These are phyloP conservation scores for Lochmaea capreae DNA, from an alignment of 2,888 invertebrate genomes.

Conservation along the genomic window DNA sequence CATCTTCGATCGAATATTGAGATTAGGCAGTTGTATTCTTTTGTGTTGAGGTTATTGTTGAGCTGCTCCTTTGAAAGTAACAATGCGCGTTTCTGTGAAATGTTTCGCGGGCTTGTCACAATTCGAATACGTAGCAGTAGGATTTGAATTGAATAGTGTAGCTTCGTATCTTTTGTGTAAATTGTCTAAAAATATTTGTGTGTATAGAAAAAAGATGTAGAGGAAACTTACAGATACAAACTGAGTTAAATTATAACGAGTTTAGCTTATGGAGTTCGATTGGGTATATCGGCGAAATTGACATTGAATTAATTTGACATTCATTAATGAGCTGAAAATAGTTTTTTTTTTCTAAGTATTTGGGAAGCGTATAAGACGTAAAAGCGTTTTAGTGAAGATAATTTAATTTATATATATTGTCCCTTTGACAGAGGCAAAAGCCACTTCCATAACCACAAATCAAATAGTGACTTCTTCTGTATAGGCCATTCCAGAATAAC, in stretches of 20 bases:
- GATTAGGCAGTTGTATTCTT: conserved; percentile 37
- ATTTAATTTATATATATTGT: too few species aligned
- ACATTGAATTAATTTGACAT: too few species aligned
- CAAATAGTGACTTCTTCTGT: too few species aligned
- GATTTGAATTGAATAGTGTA: neutral
- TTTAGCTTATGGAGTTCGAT: too few species aligned
- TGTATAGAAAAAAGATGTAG: neutral
- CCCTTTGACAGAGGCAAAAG: too few species aligned
- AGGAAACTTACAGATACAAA: neutral
- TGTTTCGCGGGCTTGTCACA: conserved; percentile 7
- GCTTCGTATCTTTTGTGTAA: neutral
- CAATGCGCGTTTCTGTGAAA: conserved; percentile 4
- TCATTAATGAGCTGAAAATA: too few species aligned
- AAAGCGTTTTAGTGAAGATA: too few species aligned
- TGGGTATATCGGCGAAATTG: too few species aligned
- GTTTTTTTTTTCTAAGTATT: too few species aligned
- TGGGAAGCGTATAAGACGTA: too few species aligned
- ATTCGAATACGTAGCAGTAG: neutral
- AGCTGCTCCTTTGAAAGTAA: conserved; percentile 29
- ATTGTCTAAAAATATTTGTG: conserved; percentile 1
- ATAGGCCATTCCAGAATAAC: too few species aligned
- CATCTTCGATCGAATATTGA: conserved; percentile 25
- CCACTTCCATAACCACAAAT: too few species aligned
- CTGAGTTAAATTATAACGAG: neutral
- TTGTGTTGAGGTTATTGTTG: conserved; percentile 34